phyloP scores from a whole-genome alignment of 2,797 vertebrate species.

The Balearica regulorum region DNA sequence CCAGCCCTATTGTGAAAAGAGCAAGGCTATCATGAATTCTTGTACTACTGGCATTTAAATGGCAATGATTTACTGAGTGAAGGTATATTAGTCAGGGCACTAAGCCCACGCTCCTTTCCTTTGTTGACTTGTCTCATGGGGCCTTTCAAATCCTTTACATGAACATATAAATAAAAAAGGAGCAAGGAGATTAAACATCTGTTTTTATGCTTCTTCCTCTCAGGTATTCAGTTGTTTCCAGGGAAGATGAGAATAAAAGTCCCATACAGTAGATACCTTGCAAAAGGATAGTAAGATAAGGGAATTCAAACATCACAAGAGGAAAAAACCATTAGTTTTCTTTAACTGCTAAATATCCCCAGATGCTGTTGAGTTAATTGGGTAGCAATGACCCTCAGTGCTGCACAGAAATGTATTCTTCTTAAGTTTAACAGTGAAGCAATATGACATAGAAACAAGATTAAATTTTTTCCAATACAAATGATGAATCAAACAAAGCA shows the following conservation, averaged over 20 bases:
- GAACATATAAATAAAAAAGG: neutral
- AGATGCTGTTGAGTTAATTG: neutral
- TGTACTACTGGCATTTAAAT: neutral
- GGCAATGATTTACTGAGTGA: neutral
- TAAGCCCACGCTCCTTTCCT: neutral
- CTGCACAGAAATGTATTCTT: neutral
- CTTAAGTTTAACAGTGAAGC: neutral
- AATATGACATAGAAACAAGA: neutral
- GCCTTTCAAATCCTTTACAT: neutral
- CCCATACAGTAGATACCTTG: neutral
- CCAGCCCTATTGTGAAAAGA: neutral
- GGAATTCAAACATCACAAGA: neutral
- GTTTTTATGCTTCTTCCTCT: neutral
- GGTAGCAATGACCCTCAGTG: neutral
- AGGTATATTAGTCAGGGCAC: neutral
- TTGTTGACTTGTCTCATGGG: neutral
- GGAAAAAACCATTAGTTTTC: neutral
- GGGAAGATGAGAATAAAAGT: neutral
- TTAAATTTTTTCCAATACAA: neutral
- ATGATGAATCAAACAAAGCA: neutral
- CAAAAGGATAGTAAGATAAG: neutral
- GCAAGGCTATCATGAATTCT: neutral
- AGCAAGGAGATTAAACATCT: neutral
- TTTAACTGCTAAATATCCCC: neutral
- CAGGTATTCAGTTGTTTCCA: neutral